Base-by-base conservation (phyloP, 37 sponge, comb jelly and placozoan genomes). In the Chondrosia reniformis region DNA sequence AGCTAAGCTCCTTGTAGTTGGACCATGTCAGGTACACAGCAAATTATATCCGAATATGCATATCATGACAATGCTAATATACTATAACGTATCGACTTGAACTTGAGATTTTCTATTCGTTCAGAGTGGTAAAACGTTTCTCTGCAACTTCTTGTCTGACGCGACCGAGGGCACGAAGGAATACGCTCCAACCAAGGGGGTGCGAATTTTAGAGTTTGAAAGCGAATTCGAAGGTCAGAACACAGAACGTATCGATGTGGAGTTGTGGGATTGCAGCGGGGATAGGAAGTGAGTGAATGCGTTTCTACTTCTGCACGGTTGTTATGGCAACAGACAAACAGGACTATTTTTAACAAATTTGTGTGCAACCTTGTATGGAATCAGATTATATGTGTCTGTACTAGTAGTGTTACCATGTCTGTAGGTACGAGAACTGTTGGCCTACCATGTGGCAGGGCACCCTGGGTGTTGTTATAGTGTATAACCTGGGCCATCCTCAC, bases 221-320 rank as follows among this genome's bases (percentile, higher is more conserved):
- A 72, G 49, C 27, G 79, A 87, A 6, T 88, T 88, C 33, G 79
- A 84, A 31, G 36, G 63, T 54, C 55, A 64, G 3, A 55, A 32
- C 12, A 63, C 81, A 5, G 83, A 74, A 24, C 44, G 67, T 41
- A 87, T 74, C 3, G 92, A 87, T 32, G 88, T 92, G 6, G 92
- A 92, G 76, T 80, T 92, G 22, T 92, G 92, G 92, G 92, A 92
- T 67, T 87, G 88, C 76, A 63, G 85, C 39, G 92, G 92, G 9
- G 80, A 67, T 62, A 92, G 75, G 43, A 61, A 83, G 92, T 91
- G 56, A 22, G 86, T 30, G 15, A 33, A 33, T 25, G 46, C 13
- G 27, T 3, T 2, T 54, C 13, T 27, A 27, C 54, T 2, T n/a
- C n/a, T n/a, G n/a, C n/a, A n/a, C n/a, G n/a, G n/a, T n/a, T n/a